Conservation (phyloP, 2,888 invertebrate species). For the Pristionchus entomophagus region DNA sequence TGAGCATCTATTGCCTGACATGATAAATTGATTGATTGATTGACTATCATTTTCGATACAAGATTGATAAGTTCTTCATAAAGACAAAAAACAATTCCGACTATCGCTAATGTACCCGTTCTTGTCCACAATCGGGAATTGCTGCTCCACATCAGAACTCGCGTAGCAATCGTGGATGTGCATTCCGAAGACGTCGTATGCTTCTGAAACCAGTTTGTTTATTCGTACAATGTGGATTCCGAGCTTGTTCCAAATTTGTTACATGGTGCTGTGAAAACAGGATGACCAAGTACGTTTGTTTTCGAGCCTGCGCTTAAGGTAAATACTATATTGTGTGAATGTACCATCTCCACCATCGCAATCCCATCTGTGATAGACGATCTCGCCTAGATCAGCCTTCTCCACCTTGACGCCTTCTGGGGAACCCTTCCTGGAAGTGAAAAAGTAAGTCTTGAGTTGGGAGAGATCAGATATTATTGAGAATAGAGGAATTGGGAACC, state of each 20-base stretch:
- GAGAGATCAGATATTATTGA: not conserved
- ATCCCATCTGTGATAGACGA: conserved; percentile 74
- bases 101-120: conserved; percentile 57
- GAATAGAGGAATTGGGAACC: not conserved
- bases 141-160: conserved; percentile 64
- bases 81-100: too few relatives aligned
- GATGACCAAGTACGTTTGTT: not conserved
- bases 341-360: conserved; percentile 68
- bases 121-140: conserved; percentile 64
- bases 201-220: conserved; percentile 56
- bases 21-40: too few relatives aligned
- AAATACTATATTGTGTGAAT: not conserved
- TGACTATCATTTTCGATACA: too few relatives aligned
- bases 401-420: conserved; percentile 67
- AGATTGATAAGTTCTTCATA: too few relatives aligned
- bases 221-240: not conserved
- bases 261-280: not conserved
- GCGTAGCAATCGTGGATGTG: conserved; percentile 71
- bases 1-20: too few relatives aligned
- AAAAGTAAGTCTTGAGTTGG: not conserved
- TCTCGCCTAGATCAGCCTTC: conserved; percentile 69
- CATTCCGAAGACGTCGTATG: conserved; percentile 68
- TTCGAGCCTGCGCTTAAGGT: not conserved
- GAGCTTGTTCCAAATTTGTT: not conserved
- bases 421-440: conserved; percentile 53